Percentiles rank a stretch among this genome's conserved stretches.
Evolutionary conservation across 2,888 invertebrate genomes (phyloP).

Genomic region (Pelosia muscerda): DNA sequence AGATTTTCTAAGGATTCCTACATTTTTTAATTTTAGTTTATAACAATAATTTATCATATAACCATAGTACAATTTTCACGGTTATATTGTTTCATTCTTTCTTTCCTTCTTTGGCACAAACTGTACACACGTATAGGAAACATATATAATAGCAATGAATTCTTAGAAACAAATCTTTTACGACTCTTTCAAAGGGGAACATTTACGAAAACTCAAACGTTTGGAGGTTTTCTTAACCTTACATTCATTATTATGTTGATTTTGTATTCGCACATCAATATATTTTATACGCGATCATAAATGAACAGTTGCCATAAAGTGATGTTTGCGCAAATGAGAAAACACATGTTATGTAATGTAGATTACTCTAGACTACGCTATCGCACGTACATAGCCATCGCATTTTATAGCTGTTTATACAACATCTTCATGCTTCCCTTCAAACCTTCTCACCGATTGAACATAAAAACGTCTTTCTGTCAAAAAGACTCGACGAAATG

Average conservation of each 20-base stretch:
- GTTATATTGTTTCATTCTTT: too few species aligned
- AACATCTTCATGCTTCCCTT: slow-evolving; percentile 57
- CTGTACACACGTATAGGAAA: not conserved
- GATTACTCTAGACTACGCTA: slow-evolving; percentile 37
- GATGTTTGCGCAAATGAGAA: slow-evolving; percentile 32
- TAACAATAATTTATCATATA: too few species aligned
- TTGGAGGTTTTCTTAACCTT: slow-evolving; percentile 26
- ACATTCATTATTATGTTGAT: slow-evolving; percentile 38
- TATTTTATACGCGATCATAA: slow-evolving; percentile 36
- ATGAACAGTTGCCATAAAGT: slow-evolving; percentile 42
- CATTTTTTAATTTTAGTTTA: too few species aligned
- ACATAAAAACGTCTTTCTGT: slow-evolving; percentile 68
- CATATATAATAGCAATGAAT: not conserved
- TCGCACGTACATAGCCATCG: slow-evolving; percentile 33
- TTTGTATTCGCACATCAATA: slow-evolving; percentile 36
- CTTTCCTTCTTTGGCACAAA: not conserved
- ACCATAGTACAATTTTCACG: too few species aligned
- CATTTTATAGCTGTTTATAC: slow-evolving; percentile 57
- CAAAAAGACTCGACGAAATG: slow-evolving; percentile 65
- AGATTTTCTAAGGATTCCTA: too few species aligned
- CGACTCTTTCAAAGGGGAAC: slow-evolving; percentile 6
- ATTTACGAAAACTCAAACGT: slow-evolving; percentile 16
- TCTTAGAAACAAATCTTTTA: not conserved
- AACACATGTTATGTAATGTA: slow-evolving; percentile 36
- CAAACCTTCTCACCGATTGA: slow-evolving; percentile 66